Evolutionary conservation across 2,888 invertebrate species (phyloP), one percentile per base, ranked within the genome.

Genomic region (Hemicrepidius hirtus): DNA sequence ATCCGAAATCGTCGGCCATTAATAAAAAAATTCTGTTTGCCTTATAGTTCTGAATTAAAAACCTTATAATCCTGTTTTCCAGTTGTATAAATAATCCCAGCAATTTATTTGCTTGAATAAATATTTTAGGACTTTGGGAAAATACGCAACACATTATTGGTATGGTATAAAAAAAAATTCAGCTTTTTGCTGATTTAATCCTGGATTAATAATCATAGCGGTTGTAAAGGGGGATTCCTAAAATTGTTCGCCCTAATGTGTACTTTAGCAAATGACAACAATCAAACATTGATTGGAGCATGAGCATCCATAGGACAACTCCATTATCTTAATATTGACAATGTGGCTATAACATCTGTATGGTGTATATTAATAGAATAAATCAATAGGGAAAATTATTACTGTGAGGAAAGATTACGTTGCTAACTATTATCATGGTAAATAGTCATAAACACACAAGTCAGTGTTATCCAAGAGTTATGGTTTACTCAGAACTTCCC

Each of bases 281-380:
- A 24, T 21, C 13, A 28, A 50, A 28, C 12, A 50, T 50, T 50
- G 50, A 50, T 50, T 50, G 24, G 20, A 13, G 35, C 35, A 16
- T 32, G 16, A 16, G 35, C 16, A 55, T 4, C n/a, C 37, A 12
- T 35, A 9, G 18, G 18, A 20, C 37, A 57, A 12, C 37, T 37
- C 57, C 37, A 57, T 57, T 57, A 57, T 57, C 57, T 57, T 37
- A 57, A 57, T 57, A 37, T 55, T 57, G 37, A 57, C 57, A 57
- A 37, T 37, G 37, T 12, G 35, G 18, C 6, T 37, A 28, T 6
- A 35, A 57, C 57, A 57, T 37, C 57, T 57, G 37, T 57, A 20
- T 37, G n/a, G n/a, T n/a, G 37, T 57, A 37, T 57, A 57, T 57
- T 57, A 57, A 57, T 57, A 57, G 57, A 37, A 37, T 37, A 35